These are phyloP conservation scores for Peromyscus polionotus DNA, from an alignment of 2,113 vertebrate genomes.

Conservation along the genomic window DNA sequence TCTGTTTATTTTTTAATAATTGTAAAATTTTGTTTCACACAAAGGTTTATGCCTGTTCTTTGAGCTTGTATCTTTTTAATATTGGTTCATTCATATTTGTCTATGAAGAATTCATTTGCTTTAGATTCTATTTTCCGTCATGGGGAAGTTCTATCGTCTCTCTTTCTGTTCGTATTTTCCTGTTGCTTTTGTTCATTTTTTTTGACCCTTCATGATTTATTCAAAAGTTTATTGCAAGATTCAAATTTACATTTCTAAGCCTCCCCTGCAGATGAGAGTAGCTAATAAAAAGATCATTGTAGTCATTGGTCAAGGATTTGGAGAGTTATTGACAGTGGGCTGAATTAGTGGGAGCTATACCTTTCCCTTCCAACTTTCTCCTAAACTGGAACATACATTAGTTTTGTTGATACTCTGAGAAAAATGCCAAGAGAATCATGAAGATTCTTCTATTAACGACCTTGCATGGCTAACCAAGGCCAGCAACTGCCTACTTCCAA, in stretches of 20 bases:
- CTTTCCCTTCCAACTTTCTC: background rate
- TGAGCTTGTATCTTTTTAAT: constrained; percentile 2
- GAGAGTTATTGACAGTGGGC: background rate
- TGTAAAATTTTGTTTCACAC: background rate
- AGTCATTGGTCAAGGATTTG: background rate
- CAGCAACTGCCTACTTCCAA: background rate
- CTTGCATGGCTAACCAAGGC: constrained; percentile 17
- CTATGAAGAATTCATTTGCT: background rate
- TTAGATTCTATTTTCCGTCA: background rate
- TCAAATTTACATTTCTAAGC: constrained; percentile 1
- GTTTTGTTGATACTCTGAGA: background rate
- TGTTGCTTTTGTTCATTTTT: constrained; percentile 5
- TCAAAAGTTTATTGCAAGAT: background rate
- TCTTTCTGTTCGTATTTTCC: constrained; percentile 12
- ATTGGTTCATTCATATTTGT: background rate
- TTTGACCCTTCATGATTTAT: background rate
- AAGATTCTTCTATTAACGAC: constrained; percentile 8
- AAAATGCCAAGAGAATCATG: background rate
- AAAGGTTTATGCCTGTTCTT: background rate
- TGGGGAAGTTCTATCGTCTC: background rate
- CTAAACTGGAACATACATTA: background rate
- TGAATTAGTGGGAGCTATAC: background rate
- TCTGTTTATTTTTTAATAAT: background rate
- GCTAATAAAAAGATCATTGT: constrained; percentile 1
- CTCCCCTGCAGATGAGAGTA: background rate